Base-by-base conservation (phyloP, 2,113 vertebrate species). In the Gadus chalcogrammus region DNA sequence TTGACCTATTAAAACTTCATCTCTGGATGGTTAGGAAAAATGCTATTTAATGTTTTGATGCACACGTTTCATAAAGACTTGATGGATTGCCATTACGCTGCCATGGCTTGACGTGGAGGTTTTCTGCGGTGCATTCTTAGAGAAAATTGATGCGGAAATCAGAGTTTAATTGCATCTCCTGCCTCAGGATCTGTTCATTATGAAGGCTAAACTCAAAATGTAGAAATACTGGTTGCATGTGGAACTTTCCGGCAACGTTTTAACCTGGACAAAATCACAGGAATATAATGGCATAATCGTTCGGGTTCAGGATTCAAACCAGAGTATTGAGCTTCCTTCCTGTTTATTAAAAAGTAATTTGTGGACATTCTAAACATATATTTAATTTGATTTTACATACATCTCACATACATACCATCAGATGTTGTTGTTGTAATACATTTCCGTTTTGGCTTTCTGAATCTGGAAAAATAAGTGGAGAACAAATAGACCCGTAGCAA, bases 81-180 rank as follows among this genome's bases (percentile, higher is more conserved):
- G 70, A 83, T 81, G 74, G 68, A 75, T 80, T 84, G 75, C 76
- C 61, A 72, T 79, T 79, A 72, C 5, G 7, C 74, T 27, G 62
- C 79, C 82, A 88, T 85, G 76, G 85, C 82, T 83, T 71, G 85
- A 84, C 88, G 77, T 75, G 82, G 85, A 73, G 16, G 15, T 62
- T 77, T 83, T 87, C 76, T 72, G 80, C 12, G 81, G 84, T 70
- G 79, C 80, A 72, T 71, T 85, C 79, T 61, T 71, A 67, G 77
- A 78, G 84, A 81, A 88, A 88, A 86, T 77, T 82, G 78, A 85
- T 82, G 75, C 73, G 80, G 80, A 84, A 89, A 78, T 81, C 61
- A 65, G 76, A 58, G 79, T 71, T 82, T 89, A 89, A 88, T 90
- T 87, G 85, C 76, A 76, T 86, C 86, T 80, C 65, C 67, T 68